Percentiles rank a stretch among this genome's conserved stretches.
Evolutionary conservation across 2,797 vertebrate genomes (phyloP).

Genomic region (Pagetopsis macropterus): DNA sequence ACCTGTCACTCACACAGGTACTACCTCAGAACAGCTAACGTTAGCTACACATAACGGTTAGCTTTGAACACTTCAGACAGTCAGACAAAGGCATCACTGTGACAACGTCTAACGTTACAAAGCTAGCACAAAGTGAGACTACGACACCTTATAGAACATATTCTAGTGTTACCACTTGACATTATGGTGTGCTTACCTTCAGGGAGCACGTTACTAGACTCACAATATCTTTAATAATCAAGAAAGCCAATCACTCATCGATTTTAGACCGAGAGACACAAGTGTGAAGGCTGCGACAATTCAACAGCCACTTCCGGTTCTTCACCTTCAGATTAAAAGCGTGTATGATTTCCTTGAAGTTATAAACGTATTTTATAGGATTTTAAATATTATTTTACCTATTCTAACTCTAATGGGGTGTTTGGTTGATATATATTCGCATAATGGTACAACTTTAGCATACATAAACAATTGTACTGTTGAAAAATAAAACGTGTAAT

Average conservation of each 20-base stretch:
- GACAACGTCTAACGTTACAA: conserved; percentile 34
- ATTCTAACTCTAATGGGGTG: fast-evolving
- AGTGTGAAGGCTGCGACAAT: conserved; percentile 34
- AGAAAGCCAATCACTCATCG: conserved; percentile 79
- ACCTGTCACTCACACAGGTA: conserved; percentile 48
- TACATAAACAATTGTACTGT: not conserved
- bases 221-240: conserved; percentile 56
- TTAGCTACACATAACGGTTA: conserved; percentile 57
- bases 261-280: conserved; percentile 60
- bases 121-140: conserved; percentile 12
- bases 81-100: conserved; percentile 71
- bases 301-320: conserved; percentile 21
- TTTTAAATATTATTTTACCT: fast-evolving
- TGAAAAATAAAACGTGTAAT: not conserved
- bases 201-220: conserved; percentile 38
- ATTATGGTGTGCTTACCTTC: conserved; percentile 67
- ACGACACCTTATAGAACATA: conserved; percentile 18
- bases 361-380: fast-evolving
- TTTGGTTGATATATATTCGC: fast-evolving
- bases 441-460: fast-evolving
- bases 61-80: conserved; percentile 50
- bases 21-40: conserved; percentile 30
- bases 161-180: not conserved
- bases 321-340: conserved; percentile 67
- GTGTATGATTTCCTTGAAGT: fast-evolving